These are phyloP conservation scores for Arion vulgaris DNA, from an alignment of 1,140 invertebrate species.

Conservation along the genomic window DNA sequence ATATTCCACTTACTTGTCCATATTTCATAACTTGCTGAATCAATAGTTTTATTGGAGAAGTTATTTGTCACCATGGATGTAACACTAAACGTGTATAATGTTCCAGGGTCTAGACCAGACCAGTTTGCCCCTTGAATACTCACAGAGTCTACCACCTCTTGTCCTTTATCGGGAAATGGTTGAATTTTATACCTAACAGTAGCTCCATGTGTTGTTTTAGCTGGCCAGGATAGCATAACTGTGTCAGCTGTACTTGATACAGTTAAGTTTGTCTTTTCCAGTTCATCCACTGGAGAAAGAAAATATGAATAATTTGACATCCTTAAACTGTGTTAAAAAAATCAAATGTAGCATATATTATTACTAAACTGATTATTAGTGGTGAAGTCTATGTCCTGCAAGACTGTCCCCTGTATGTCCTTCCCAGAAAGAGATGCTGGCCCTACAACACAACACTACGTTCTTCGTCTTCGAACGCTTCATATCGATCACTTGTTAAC, in stretches of 20 bases:
- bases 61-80: neutral
- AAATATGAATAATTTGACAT: neutral
- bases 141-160: neutral
- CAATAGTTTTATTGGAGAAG: neutral
- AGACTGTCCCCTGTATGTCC: too few species aligned
- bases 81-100: neutral
- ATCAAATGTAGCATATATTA: too few species aligned
- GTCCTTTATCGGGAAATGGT: neutral
- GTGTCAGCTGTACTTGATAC: neutral
- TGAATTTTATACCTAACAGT: neutral
- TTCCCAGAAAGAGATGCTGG: too few species aligned
- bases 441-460: too few species aligned
- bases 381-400: too few species aligned
- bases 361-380: too few species aligned
- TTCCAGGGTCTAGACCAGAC: neutral
- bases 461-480: too few species aligned
- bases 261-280: neutral
- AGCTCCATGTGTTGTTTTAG: neutral
- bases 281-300: neutral
- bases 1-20: neutral
- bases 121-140: neutral
- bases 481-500: too few species aligned
- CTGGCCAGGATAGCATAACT: neutral
- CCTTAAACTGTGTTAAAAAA: too few species aligned
- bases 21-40: neutral